Evolutionary conservation across 2,888 invertebrate genomes (phyloP).

Genomic region (Leptopterna dolabrata): DNA sequence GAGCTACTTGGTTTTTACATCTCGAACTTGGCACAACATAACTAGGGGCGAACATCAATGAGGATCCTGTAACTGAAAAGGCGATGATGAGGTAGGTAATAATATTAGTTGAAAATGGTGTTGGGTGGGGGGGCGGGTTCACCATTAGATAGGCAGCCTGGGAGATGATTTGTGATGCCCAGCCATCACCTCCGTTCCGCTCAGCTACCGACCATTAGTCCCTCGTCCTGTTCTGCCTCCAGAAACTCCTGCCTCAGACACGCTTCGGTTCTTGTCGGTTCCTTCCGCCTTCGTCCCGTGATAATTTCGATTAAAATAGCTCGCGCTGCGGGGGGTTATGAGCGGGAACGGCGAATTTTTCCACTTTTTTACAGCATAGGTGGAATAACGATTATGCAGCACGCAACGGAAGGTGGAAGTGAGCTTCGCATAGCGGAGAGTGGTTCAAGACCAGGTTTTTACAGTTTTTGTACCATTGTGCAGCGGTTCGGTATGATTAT

Average conservation of each 20-base stretch:
- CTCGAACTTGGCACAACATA: neutral
- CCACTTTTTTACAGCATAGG: too few relatives aligned
- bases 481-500: too few relatives aligned
- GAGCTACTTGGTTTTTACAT: too few relatives aligned
- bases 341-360: too few relatives aligned
- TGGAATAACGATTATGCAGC: too few relatives aligned
- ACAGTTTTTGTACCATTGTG: too few relatives aligned
- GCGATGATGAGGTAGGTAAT: neutral
- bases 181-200: constrained; percentile 11
- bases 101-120: neutral
- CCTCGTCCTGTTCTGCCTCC: neutral
- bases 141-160: neutral
- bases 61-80: neutral
- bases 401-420: too few relatives aligned
- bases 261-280: neutral
- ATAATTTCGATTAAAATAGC: neutral
- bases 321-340: too few relatives aligned
- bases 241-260: neutral
- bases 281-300: neutral
- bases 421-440: too few relatives aligned
- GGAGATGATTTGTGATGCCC: constrained; percentile 8
- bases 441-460: too few relatives aligned
- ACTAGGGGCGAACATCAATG: neutral
- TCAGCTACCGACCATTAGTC: neutral
- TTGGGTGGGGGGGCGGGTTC: neutral